phyloP scores from a whole-genome alignment of 2,113 vertebrate genomes.

The Galbula dea region DNA sequence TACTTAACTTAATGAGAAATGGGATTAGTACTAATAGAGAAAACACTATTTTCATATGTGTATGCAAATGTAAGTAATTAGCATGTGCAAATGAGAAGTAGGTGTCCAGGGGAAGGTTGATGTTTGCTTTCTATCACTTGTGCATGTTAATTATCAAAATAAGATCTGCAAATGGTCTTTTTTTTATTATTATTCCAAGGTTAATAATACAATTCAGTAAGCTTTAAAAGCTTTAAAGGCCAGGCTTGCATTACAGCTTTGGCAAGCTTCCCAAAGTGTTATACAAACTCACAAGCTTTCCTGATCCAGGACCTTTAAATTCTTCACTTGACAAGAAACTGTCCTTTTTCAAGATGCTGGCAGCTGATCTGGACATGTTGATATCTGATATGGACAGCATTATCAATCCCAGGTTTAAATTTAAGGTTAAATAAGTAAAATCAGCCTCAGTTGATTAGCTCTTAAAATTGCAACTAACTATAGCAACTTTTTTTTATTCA shows the following conservation, averaged over 20 bases:
- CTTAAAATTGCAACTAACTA: neutral
- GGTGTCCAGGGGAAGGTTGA: conserved; percentile 62
- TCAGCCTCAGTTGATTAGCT: neutral
- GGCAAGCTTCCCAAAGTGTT: neutral
- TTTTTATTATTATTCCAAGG: conserved; percentile 27
- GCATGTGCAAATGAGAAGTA: conserved; percentile 55
- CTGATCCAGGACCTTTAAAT: neutral
- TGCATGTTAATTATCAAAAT: conserved; percentile 57
- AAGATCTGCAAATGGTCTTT: conserved; percentile 35
- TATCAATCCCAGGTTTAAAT: neutral
- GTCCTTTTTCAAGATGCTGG: neutral
- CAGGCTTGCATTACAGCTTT: conserved; percentile 1
- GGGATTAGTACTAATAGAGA: conserved; percentile 31
- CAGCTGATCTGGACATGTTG: neutral
- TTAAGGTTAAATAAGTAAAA: neutral
- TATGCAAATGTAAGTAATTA: conserved; percentile 69
- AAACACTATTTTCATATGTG: conserved; percentile 16
- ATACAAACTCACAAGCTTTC: neutral
- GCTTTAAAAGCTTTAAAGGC: conserved; percentile 27
- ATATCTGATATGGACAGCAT: neutral
- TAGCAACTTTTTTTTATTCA: rapidly evolving
- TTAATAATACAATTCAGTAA: conserved; percentile 49
- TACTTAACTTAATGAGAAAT: conserved; percentile 64
- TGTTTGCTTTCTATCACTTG: conserved; percentile 55
- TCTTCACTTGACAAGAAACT: neutral